Evolutionary conservation across 2,113 vertebrate species (phyloP), one percentile per base, ranked within the genome.

Genomic region (Notothenia coriiceps): DNA sequence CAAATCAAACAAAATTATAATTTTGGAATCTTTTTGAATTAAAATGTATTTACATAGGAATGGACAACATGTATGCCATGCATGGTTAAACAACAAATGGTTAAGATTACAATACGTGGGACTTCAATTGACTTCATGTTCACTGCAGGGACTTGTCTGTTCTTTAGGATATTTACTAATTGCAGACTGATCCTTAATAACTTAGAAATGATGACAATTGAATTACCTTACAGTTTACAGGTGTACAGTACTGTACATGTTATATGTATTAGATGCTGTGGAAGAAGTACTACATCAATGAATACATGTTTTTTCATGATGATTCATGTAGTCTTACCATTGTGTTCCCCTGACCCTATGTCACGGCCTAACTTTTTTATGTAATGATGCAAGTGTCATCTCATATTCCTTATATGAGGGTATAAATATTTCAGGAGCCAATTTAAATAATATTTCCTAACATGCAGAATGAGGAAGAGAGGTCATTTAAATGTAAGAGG

Each of bases 381-480:
- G 25, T 20, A n/a, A 25, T 49, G n/a, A 70, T 55, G 5, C 22
- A 10, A 54, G n/a, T 50, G 46, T 61, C 11, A 1, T 55, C n/a
- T 10, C 13, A 2, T 71, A 29, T 4, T 29, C 25, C 46, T 72
- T 44, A 67, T 64, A 35, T 54, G 18, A 59, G 4, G 25, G 25
- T 40, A 18, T 65, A 55, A 46, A 10, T 20, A 3, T 4, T 10
- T 4, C 50, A 50, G 57, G 49, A 18, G 22, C 20, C 13, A 52
- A n/a, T 68, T 65, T 64, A 10, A 76, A 63, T 49, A 75, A 65
- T 80, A 35, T 69, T 64, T 71, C 47, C 55, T 33, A 0, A 67
- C 35, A 73, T 72, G 46, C 44, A 83, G 13, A 59, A 61, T 64
- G 43, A 82, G 49, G 46, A 67, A 75, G 70, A 56, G 43, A 49